Conservation (phyloP, 2,888 invertebrate species). For the Ariolimax columbianus region DNA sequence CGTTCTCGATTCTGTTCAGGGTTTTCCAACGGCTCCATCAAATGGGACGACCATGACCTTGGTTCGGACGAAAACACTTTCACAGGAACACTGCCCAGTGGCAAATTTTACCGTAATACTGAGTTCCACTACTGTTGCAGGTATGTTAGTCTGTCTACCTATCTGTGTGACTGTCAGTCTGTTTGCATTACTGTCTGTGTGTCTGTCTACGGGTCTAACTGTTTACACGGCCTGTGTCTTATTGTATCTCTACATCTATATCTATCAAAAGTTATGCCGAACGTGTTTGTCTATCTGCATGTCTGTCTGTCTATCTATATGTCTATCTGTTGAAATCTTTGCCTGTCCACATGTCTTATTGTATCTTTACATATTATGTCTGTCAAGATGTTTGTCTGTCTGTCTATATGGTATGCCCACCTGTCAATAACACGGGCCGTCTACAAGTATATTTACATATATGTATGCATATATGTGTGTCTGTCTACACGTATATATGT, state of each 20-base stretch:
- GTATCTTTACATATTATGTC: too few relatives aligned
- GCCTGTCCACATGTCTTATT: too few relatives aligned
- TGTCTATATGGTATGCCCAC: too few relatives aligned
- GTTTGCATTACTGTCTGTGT: not conserved
- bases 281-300: not conserved
- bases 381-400: not conserved
- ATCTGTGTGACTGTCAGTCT: too few relatives aligned
- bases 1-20: not conserved
- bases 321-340: conserved; percentile 12
- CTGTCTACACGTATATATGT: too few relatives aligned
- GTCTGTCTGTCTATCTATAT: conserved; percentile 31
- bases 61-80: conserved; percentile 12
- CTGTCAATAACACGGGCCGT: too few relatives aligned
- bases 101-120: not conserved
- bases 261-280: too few relatives aligned
- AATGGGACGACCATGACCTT: not conserved
- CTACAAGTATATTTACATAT: too few relatives aligned
- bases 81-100: not conserved
- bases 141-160: not conserved
- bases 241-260: too few relatives aligned
- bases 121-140: conserved; percentile 1
- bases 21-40: not conserved
- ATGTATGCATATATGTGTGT: too few relatives aligned
- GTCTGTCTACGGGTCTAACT: not conserved
- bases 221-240: too few relatives aligned